A percentile compares a stretch with the other conserved stretches of the same genome.
Conservation (phyloP, 1,140 invertebrate species). For the Pectinophora gossypiella region DNA sequence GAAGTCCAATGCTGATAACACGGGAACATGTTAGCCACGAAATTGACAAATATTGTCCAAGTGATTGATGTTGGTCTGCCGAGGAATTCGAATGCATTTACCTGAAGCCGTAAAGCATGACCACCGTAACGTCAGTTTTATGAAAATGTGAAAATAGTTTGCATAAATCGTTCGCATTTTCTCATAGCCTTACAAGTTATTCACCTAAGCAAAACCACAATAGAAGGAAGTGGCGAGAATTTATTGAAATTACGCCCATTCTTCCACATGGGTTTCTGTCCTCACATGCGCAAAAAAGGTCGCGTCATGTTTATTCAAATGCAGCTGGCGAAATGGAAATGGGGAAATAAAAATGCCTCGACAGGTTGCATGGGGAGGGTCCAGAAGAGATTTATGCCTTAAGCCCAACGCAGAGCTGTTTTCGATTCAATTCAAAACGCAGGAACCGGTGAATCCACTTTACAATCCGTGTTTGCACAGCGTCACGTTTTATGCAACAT, state of each 20-base stretch:
- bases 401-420: background rate
- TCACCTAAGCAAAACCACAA: conserved; percentile 19
- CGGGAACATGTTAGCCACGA: too few species aligned
- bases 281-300: background rate
- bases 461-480: background rate
- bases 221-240: conserved; percentile 25
- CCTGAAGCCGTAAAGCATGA: too few species aligned
- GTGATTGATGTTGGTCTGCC: too few species aligned
- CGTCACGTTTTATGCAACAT: background rate
- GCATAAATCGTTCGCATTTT: conserved; percentile 9
- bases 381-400: background rate
- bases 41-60: too few species aligned
- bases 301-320: conserved; percentile 12
- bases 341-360: background rate
- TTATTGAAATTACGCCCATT: conserved; percentile 29
- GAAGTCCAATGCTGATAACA: too few species aligned
- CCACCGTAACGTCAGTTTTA: too few species aligned
- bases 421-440: conserved; percentile 11
- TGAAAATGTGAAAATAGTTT: conserved; percentile 10
- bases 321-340: background rate
- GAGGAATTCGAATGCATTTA: too few species aligned
- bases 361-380: background rate
- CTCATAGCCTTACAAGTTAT: conserved; percentile 21
- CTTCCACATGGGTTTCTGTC: conserved; percentile 1
- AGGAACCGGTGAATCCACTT: conserved; percentile 10